A percentile compares a stretch with the other conserved stretches of the same genome.
Evolutionary conservation across 2,797 vertebrate genomes (phyloP).

Genomic region (Fundulus diaphanus): DNA sequence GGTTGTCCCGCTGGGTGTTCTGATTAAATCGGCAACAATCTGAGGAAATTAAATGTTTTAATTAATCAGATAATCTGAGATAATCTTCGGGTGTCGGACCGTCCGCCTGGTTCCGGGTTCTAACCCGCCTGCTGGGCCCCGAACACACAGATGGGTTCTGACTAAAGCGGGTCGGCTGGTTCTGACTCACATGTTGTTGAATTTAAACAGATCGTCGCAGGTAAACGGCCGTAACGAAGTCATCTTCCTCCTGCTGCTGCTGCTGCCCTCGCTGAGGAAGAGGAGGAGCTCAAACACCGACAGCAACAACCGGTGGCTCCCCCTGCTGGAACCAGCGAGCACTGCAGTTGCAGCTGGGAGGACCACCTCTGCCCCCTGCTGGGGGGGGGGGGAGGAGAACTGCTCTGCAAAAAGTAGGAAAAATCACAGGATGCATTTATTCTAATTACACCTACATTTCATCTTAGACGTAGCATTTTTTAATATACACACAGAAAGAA

Average conservation of each 20-base stretch:
- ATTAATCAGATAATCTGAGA: background rate
- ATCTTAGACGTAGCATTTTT: no score
- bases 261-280: conserved; percentile 15
- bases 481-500: no score
- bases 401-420: background rate
- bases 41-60: background rate
- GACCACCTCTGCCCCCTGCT: background rate
- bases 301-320: conserved; percentile 5
- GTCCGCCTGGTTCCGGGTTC: background rate
- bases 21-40: background rate
- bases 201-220: conserved; percentile 93
- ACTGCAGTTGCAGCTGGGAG: background rate
- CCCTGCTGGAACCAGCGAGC: conserved; percentile 12
- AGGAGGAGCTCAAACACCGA: background rate
- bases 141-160: background rate
- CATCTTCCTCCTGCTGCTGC: conserved; percentile 70
- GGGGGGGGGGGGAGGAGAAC: background rate
- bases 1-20: background rate
- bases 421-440: no score
- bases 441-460: no score
- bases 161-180: background rate
- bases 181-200: conserved; percentile 92
- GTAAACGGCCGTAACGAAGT: conserved; percentile 90
- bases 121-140: background rate
- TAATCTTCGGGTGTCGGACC: background rate